These are phyloP conservation scores for Exaiptasia diaphana DNA, from an alignment of 64 coral and sea anemone genomes.

Conservation along the genomic window DNA sequence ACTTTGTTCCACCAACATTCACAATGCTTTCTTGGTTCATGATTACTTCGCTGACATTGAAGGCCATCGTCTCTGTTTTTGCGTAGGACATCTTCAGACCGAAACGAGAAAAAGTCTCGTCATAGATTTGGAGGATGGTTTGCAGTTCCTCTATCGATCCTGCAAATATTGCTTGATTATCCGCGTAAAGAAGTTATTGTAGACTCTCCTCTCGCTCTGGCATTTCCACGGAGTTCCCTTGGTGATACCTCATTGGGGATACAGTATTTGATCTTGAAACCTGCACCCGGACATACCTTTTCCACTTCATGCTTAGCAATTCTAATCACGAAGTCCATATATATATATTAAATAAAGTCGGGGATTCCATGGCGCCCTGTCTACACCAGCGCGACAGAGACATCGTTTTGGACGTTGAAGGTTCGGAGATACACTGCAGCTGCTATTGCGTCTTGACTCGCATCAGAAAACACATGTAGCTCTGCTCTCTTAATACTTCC, in stretches of 20 bases:
- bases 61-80: neutral
- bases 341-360: no score
- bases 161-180: neutral
- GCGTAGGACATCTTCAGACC: neutral
- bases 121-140: neutral
- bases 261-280: no score
- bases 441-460: slow-evolving; percentile 56
- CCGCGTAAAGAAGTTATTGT: no score
- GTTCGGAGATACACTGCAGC: slow-evolving; percentile 34
- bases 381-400: slow-evolving; percentile 23
- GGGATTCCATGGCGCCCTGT: no score
- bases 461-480: slow-evolving; percentile 54
- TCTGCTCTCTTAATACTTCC: slow-evolving; percentile 21
- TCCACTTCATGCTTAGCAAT: no score
- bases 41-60: neutral
- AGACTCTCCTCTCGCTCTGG: no score
- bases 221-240: no score
- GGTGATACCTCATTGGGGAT: no score
- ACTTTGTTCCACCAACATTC: neutral
- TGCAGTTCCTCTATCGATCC: neutral
- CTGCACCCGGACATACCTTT: no score
- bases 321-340: no score
- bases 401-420: slow-evolving; percentile 6
- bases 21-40: neutral
- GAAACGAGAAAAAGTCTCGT: neutral